Percentiles rank a stretch among this genome's conserved stretches.
Evolutionary conservation across 2,113 vertebrate genomes (phyloP).

Genomic region (Triplophysa tibetana): DNA sequence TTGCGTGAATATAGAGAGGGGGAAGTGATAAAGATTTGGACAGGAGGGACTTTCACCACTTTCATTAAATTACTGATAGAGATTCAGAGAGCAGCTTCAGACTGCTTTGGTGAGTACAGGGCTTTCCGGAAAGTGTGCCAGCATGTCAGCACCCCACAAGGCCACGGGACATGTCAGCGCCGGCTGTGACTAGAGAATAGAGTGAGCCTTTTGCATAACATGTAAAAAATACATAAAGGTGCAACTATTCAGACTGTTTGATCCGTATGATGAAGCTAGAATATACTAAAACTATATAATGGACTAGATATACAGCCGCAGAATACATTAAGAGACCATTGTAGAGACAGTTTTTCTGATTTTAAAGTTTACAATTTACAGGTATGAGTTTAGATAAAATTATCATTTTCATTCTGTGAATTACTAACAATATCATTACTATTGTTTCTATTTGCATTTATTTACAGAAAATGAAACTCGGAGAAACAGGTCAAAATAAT

Average conservation of each 20-base stretch:
- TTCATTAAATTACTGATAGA: constrained; percentile 23
- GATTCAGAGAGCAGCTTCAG: background rate
- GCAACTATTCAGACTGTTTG: background rate
- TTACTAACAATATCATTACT: no score
- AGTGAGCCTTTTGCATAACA: background rate
- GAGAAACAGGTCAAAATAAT: no score
- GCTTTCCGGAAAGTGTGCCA: constrained; percentile 30
- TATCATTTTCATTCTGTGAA: no score
- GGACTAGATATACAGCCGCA: background rate
- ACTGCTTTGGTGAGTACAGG: background rate
- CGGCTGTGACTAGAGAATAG: background rate
- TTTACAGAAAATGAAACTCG: no score
- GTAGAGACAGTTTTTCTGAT: no score
- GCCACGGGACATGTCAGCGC: background rate
- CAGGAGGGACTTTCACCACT: constrained; percentile 3
- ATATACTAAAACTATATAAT: background rate
- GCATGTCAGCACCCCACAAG: background rate
- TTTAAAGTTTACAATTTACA: no score
- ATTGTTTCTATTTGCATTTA: no score
- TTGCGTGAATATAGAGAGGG: background rate
- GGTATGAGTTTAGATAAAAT: no score
- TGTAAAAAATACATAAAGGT: background rate
- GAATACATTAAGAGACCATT: no score
- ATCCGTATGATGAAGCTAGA: background rate
- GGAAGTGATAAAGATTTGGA: constrained; percentile 23